These are phyloP conservation scores for Mylabris sibirica DNA, from an alignment of 2,888 invertebrate species.

Conservation along the genomic window DNA sequence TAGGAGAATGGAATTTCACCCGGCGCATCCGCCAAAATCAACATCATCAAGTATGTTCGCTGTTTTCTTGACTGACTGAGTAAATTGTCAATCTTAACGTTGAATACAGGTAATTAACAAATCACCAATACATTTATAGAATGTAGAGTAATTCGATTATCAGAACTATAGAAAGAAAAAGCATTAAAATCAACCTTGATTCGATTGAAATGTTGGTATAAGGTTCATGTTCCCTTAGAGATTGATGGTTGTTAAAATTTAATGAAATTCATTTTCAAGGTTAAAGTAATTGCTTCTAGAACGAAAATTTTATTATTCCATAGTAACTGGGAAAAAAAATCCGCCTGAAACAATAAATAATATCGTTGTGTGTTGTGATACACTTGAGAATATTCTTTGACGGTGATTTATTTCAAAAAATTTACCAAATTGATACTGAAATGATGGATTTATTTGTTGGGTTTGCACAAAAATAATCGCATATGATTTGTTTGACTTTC, in stretches of 20 bases:
- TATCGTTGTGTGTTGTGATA: too few relatives aligned
- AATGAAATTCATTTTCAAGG: not conserved
- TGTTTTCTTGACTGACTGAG: too few relatives aligned
- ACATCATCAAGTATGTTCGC: not conserved
- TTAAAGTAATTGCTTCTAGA: not conserved
- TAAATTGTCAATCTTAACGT: too few relatives aligned
- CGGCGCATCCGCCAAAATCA: slow-evolving; percentile 9
- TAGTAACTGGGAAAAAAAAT: too few relatives aligned
- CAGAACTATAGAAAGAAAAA: not conserved
- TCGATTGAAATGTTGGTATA: not conserved
- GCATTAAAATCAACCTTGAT: not conserved
- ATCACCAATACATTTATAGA: too few relatives aligned
- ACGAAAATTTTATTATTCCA: not conserved
- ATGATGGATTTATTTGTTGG: not conserved
- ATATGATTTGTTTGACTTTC: not conserved
- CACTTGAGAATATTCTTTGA: too few relatives aligned
- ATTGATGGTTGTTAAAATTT: not conserved
- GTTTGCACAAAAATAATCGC: not conserved
- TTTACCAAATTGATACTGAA: too few relatives aligned
- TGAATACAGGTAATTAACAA: too few relatives aligned
- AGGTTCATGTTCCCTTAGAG: not conserved
- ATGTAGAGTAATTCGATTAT: not conserved
- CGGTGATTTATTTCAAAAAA: too few relatives aligned
- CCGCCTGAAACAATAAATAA: too few relatives aligned
- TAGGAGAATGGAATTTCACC: not conserved